Evolutionary conservation across 2,113 vertebrate genomes (phyloP).

Genomic region (Calidris pygmaea): DNA sequence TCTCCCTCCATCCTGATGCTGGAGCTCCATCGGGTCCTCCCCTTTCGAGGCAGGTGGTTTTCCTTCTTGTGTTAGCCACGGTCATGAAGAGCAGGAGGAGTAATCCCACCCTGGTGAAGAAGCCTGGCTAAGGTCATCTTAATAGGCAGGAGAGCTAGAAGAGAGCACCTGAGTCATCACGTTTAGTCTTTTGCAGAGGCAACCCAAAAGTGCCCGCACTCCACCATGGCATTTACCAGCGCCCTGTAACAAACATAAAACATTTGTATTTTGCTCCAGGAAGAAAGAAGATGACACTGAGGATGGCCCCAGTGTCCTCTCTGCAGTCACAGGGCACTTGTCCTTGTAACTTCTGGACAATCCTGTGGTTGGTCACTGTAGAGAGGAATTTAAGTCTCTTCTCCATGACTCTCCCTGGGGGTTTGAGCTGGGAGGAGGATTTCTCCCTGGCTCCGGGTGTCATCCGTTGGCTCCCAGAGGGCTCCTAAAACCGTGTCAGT

Average conservation of each 20-base stretch:
- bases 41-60: neutral
- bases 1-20: neutral
- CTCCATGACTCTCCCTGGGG: fast-evolving
- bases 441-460: neutral
- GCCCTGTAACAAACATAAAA: neutral
- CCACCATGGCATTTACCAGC: neutral
- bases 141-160: neutral
- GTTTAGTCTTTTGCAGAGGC: neutral
- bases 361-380: neutral
- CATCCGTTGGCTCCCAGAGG: neutral
- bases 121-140: neutral
- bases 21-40: neutral
- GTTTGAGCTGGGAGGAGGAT: neutral
- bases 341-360: fast-evolving
- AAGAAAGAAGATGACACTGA: neutral
- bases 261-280: neutral
- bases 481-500: neutral
- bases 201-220: neutral
- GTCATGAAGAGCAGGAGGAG: neutral
- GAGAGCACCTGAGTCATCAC: neutral
- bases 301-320: neutral
- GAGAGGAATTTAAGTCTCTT: neutral
- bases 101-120: neutral
- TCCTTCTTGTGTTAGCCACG: neutral
- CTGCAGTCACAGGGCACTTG: neutral